Percentiles rank a stretch among this genome's conserved stretches.
Evolutionary conservation across 2,888 invertebrate genomes (phyloP).

Genomic region (Leptinotarsa peninsularis): DNA sequence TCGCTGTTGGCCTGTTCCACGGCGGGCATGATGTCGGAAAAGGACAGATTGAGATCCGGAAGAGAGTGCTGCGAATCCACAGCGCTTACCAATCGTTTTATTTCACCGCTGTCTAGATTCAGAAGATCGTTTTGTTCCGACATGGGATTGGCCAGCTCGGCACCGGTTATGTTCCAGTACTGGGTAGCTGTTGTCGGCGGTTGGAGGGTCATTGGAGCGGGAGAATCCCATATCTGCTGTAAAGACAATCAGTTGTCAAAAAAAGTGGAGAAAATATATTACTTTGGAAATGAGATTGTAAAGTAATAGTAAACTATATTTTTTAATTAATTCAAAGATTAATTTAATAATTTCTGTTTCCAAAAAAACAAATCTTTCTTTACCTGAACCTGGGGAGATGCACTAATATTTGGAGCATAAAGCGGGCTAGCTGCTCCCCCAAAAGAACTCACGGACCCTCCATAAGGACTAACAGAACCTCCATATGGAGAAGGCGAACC

Average conservation of each 20-base stretch:
- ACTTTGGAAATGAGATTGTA: no score
- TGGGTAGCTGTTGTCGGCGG: constrained; percentile 24
- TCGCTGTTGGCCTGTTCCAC: neutral
- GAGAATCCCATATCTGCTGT: constrained; percentile 31
- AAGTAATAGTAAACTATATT: no score
- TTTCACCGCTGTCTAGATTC: constrained; percentile 67
- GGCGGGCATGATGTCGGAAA: constrained; percentile 13
- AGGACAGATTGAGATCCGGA: neutral
- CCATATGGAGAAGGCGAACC: constrained; percentile 45
- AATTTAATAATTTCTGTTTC: no score
- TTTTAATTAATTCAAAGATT: no score
- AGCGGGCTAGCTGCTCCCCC: constrained; percentile 20
- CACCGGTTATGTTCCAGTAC: constrained; percentile 27
- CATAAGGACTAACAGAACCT: constrained; percentile 36
- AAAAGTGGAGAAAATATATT: neutral
- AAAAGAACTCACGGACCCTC: constrained; percentile 33
- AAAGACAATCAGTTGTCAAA: neutral
- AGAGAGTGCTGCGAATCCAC: constrained; percentile 48
- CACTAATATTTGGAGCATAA: constrained; percentile 29
- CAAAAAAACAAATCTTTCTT: constrained; percentile 1
- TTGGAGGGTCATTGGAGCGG: constrained; percentile 16
- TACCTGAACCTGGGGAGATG: constrained; percentile 33
- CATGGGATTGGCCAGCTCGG: constrained; percentile 22
- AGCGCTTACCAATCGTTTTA: constrained; percentile 52
- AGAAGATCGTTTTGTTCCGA: constrained; percentile 54